Evolutionary conservation across 2,888 invertebrate species (phyloP), one percentile per base, ranked within the genome.

Genomic region (Ellobium chinense): DNA sequence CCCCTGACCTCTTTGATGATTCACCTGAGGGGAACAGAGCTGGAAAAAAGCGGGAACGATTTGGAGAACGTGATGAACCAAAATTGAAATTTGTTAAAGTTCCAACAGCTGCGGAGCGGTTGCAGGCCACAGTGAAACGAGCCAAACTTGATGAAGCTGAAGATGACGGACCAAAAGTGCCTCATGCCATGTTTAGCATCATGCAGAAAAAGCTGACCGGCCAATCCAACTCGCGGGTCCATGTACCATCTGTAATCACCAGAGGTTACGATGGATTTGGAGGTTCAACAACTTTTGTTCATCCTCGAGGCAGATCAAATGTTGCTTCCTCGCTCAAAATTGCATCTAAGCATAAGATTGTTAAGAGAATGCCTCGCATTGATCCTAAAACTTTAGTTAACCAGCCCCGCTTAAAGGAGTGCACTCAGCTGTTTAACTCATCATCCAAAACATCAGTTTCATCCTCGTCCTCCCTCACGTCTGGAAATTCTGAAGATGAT

Each of bases 191-290:
- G 46, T 81, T 89, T 77, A 89, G 88, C 79, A 90, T 90, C 39
- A 87, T 90, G 78, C 88, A 87, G 82, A 89, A 88, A 27, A 76
- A 83, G 34, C 34, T 77, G 14, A 68, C 73, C 0, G 81, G 81
- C 9, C 62, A 66, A 14, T 82, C 76, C 9, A 76, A 75, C 54
- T 77, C 39, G 80, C 82, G 62, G 79, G 84, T 34, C 69, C 82
- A 29, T 80, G 80, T 37, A 80, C 80, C 39, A 87, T 87, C 78
- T 81, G 84, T 86, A 3, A 83, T 87, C n/a, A 84, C 88, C 31
- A 86, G 87, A 79, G 89, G 89, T 2, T 89, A 87, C 73, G 87
- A 90, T 82, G 90, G 90, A 14, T 80, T 90, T n/a, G 90, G 90
- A 31, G 88, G 89, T 12, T 88, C 89, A 31, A 87, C 87, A n/a